Evolutionary conservation across 2,113 vertebrate genomes (phyloP), one percentile per base, ranked within the genome.

Genomic region (Arizona elegans): DNA sequence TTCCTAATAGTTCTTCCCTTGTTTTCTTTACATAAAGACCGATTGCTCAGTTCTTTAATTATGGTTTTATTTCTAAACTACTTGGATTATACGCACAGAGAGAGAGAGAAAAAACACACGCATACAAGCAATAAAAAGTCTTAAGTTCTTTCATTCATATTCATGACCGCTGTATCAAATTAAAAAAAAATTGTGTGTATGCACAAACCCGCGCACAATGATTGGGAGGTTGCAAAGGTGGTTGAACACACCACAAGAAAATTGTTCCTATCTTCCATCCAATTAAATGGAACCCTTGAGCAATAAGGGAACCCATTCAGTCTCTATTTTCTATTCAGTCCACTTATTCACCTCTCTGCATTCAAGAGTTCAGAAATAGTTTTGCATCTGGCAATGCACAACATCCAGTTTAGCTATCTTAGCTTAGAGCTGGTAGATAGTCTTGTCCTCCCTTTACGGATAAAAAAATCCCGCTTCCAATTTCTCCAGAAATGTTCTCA

Each of bases 161-260:
- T 29, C n/a, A 88, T 33, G n/a, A 38, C 0, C 5, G 0, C 15
- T 5, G 0, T 10, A 10, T 1, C 87, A 88, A 17, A 2, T 33
- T 0, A 24, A 24, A 9, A 21, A 65, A 8, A 10, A 88, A 33
- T 23, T 38, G 15, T 10, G 19, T 23, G 21, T 43, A 23, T 47
- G n/a, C 6, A 33, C 13, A 47, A 89, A 43, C 10, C 47, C 11
- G 29, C 17, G 24, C 47, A 62, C 3, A 90, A 33, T 43, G 38
- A 29, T 62, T 13, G 43, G 88, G 5, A 24, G 59, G 43, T 50
- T 26, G 19, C 19, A 90, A 3, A 33, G 15, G n/a, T 75, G n/a
- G n/a, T 15, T 75, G 6, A 75, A 19, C n/a, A 75, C 29, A 8
- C 19, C n/a, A 8, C 15, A 38, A 38, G n/a, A 33, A 33, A 75